Base-by-base conservation (phyloP, 2,113 vertebrate genomes). In the Pteruthius melanotis region DNA sequence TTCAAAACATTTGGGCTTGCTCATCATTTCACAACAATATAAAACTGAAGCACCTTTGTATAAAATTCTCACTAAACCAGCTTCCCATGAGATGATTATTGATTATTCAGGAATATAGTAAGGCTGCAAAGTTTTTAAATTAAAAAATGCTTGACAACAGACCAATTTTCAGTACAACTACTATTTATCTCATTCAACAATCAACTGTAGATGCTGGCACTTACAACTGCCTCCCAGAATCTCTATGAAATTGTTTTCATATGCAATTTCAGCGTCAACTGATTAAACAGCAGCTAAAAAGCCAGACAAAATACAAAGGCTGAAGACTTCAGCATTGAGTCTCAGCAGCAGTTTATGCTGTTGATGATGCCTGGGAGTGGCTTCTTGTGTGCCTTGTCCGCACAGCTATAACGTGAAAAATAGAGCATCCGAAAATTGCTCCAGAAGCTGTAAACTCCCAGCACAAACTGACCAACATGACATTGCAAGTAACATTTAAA, bases 401-500 rank as follows among this genome's bases (percentile, higher is more conserved):
- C 44, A 39, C 3, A 44, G 57, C 26, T 65, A 16, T 11, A 30
- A 45, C 0, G 6, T 23, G 35, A 83, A 83, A 27, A 90, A 47
- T 0, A 23, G 39, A 66, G 52, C 64, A 71, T 0, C 71, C 10
- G 2, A 0, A 24, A 65, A 63, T 24, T 69, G n/a, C 28, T 63
- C 40, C 59, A 7, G 0, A 56, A 72, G 59, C 54, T 44, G 54
- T 71, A 89, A 82, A 47, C 10, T 66, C 53, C 44, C 44, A 63
- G 35, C 35, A 56, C 15, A 59, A 64, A 93, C 18, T 87, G 49
- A 57, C 60, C 75, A 80, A 61, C 2, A 8, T 12, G n/a, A 42
- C 76, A 52, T 35, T 31, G 70, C 57, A 93, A 74, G 76, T 74
- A 75, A 89, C 63, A 72, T 53, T 79, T 79, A 85, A n/a, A 95